Conservation (phyloP, 1,140 invertebrate genomes). For the Lepidotrigona ventralis region DNA sequence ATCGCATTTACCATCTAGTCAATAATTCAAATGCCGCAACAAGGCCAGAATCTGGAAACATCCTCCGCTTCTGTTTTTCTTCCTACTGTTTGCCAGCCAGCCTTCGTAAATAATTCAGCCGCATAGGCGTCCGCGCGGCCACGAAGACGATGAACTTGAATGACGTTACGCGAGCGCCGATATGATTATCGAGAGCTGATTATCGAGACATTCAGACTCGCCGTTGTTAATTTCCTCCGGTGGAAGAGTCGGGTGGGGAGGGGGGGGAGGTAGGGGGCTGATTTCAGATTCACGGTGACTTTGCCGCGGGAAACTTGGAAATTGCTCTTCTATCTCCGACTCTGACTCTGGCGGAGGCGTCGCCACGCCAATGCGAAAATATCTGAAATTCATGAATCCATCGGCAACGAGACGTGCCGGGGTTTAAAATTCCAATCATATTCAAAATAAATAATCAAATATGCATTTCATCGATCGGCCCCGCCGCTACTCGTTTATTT, state of each 20-base stretch:
- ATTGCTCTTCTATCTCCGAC: not conserved
- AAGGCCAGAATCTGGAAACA: slow-evolving; percentile 15
- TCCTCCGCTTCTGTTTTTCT: not conserved
- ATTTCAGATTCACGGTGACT: not conserved
- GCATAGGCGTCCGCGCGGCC: not conserved
- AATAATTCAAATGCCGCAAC: slow-evolving; percentile 22
- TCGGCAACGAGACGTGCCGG: slow-evolving; percentile 25
- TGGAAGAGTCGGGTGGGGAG: no score
- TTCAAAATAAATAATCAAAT: slow-evolving; percentile 51
- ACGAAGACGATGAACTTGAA: not conserved
- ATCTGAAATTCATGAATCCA: slow-evolving; percentile 48
- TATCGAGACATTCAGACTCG: not conserved
- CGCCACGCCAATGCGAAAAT: slow-evolving; percentile 16
- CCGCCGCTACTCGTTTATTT: not conserved
- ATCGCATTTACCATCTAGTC: not conserved
- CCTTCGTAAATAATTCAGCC: slow-evolving; percentile 28
- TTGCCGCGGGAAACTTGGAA: not conserved
- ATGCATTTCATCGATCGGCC: slow-evolving; percentile 32
- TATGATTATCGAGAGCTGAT: not conserved
- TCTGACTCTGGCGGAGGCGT: not conserved
- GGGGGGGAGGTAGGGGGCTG: no score
- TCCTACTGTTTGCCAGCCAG: not conserved
- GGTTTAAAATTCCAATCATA: slow-evolving; percentile 48
- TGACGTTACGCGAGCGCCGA: no score
- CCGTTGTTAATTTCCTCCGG: not conserved